These are phyloP conservation scores for Eupithecia subumbrata DNA, from an alignment of 2,888 invertebrate species.

Conservation along the genomic window DNA sequence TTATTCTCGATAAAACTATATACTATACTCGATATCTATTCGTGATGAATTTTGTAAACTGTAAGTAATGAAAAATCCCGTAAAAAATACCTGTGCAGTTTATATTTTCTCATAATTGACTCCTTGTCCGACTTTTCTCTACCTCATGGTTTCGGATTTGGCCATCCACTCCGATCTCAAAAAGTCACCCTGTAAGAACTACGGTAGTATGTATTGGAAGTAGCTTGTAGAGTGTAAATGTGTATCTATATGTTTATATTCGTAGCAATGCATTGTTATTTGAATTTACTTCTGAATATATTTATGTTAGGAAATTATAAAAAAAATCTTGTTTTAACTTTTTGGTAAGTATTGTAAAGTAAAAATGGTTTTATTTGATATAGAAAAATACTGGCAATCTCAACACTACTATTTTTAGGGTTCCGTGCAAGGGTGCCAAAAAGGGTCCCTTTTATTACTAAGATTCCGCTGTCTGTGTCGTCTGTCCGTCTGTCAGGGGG, in stretches of 20 bases:
- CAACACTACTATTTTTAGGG: background rate
- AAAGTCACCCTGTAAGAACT: background rate
- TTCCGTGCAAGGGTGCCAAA: background rate
- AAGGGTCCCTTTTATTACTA: background rate
- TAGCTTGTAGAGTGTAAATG: constrained; percentile 75
- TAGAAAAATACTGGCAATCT: background rate
- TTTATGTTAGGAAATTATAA: background rate
- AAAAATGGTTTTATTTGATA: background rate
- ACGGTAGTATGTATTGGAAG: constrained; percentile 59
- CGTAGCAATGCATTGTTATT: constrained; percentile 49
- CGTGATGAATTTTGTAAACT: too few species aligned
- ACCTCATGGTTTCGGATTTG: too few species aligned
- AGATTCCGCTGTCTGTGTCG: background rate
- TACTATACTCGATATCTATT: too few species aligned
- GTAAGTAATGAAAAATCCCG: too few species aligned
- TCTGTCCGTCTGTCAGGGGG: background rate
- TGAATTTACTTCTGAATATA: background rate
- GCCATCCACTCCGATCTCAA: too few species aligned
- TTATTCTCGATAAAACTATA: too few species aligned
- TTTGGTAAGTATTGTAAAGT: background rate
- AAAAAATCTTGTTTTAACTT: background rate
- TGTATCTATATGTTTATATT: constrained; percentile 60
- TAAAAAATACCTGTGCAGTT: too few species aligned
- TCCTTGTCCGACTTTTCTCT: too few species aligned
- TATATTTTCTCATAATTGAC: too few species aligned